Evolutionary conservation across 2,888 invertebrate species (phyloP).

Genomic region (Rhingia campestris): DNA sequence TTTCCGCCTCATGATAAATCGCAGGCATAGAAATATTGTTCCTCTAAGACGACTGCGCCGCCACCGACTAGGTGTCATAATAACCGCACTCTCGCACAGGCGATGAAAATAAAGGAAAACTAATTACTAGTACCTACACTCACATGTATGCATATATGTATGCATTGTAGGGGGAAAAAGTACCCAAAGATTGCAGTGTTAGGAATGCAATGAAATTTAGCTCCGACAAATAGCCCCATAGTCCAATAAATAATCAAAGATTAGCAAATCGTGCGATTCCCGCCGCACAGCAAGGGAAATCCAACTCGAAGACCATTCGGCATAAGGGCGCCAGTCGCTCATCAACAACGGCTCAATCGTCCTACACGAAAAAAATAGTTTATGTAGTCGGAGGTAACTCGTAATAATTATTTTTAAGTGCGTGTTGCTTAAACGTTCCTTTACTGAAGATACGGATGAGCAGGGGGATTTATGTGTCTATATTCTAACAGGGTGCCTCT

Average conservation of each 20-base stretch:
- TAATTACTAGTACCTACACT: conserved; percentile 47
- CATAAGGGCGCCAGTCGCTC: conserved; percentile 60
- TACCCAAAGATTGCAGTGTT: conserved; percentile 27
- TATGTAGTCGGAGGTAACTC: background rate
- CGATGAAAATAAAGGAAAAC: conserved; percentile 25
- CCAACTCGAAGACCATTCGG: conserved; percentile 44
- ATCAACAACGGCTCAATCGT: conserved; percentile 61
- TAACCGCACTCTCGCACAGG: conserved; percentile 29
- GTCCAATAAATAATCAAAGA: conserved; percentile 73
- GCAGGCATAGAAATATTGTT: conserved; percentile 48
- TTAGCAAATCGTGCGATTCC: conserved; percentile 67
- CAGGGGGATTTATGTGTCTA: background rate
- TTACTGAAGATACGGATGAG: background rate
- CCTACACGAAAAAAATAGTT: conserved; percentile 32
- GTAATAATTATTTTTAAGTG: conserved; percentile 69
- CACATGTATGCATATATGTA: too few species aligned
- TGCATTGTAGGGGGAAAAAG: conserved; percentile 12
- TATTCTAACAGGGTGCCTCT: conserved; percentile 30
- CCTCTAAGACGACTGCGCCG: conserved; percentile 43
- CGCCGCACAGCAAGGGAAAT: conserved; percentile 33
- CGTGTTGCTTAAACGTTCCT: conserved; percentile 52
- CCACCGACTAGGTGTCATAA: conserved; percentile 60
- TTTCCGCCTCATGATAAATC: conserved; percentile 60
- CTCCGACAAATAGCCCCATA: conserved; percentile 66
- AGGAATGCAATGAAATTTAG: conserved; percentile 56